Conservation (phyloP, 2,113 vertebrate genomes). For the Spilogale gracilis region DNA sequence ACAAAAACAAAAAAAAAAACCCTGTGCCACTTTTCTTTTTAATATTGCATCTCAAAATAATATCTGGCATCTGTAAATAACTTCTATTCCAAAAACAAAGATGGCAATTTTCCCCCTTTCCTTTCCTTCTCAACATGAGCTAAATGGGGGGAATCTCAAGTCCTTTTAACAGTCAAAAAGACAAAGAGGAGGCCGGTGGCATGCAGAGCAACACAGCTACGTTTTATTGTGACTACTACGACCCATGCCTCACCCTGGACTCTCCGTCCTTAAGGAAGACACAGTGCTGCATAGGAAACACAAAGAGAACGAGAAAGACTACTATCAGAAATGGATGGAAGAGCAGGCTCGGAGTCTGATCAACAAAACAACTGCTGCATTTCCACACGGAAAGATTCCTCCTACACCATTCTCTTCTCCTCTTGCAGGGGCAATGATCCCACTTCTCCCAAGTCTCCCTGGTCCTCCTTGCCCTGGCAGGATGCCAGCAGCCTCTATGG, state of each 20-base stretch:
- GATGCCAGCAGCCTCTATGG: background rate
- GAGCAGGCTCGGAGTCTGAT: background rate
- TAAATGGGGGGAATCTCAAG: background rate
- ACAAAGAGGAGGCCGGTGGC: background rate
- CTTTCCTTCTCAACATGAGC: background rate
- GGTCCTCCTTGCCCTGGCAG: background rate
- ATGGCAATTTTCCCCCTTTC: background rate
- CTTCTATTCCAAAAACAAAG: constrained; percentile 4
- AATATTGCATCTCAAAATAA: background rate
- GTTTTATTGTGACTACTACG: background rate
- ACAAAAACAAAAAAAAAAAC: constrained; percentile 1
- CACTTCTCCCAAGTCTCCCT: background rate
- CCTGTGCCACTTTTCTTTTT: background rate
- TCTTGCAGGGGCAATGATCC: background rate
- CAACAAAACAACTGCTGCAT: background rate
- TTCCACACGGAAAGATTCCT: background rate
- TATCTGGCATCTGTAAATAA: background rate
- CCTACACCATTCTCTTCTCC: background rate
- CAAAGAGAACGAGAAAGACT: background rate
- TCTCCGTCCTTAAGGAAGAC: background rate
- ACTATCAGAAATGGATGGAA: background rate
- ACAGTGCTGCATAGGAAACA: background rate
- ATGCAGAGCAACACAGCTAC: background rate
- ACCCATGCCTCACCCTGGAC: background rate
- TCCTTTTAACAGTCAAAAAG: background rate